A percentile compares a stretch with the other conserved stretches of the same genome.
phyloP scores from a whole-genome alignment of 2,113 vertebrate genomes.

The Plecotus auritus region DNA sequence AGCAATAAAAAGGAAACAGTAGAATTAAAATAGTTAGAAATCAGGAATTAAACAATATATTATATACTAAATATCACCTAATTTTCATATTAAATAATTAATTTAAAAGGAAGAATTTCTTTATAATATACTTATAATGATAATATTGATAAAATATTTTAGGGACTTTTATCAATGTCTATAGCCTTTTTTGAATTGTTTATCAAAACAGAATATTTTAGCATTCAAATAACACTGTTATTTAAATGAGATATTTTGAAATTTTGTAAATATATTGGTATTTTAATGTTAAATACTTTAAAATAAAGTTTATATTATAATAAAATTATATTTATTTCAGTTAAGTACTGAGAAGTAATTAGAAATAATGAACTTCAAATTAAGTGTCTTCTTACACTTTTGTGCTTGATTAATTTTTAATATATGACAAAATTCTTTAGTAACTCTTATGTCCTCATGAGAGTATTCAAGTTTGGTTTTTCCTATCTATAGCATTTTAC shows the following conservation, averaged over 20 bases:
- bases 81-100: not conserved
- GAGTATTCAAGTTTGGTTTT: constrained; percentile 50
- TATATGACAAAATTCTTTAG: constrained; percentile 45
- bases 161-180: not conserved
- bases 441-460: constrained; percentile 17
- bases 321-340: constrained; percentile 55
- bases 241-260: constrained; percentile 4
- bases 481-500: constrained; percentile 41
- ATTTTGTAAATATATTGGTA: not conserved
- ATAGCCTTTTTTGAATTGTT: not conserved
- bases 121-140: not conserved
- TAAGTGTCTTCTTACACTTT: constrained; percentile 34
- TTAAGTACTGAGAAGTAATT: constrained; percentile 30
- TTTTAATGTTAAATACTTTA: not conserved
- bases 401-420: constrained; percentile 65
- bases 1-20: not conserved
- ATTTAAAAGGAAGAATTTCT: not conserved
- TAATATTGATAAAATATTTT: not conserved
- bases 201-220: not conserved
- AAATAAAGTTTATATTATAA: not conserved
- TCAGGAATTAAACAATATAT: not conserved
- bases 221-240: not conserved
- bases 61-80: not conserved
- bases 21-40: not conserved
- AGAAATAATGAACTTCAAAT: constrained; percentile 50